phyloP scores from a whole-genome alignment of 2,797 vertebrate genomes.

The Etheostoma nigrum region DNA sequence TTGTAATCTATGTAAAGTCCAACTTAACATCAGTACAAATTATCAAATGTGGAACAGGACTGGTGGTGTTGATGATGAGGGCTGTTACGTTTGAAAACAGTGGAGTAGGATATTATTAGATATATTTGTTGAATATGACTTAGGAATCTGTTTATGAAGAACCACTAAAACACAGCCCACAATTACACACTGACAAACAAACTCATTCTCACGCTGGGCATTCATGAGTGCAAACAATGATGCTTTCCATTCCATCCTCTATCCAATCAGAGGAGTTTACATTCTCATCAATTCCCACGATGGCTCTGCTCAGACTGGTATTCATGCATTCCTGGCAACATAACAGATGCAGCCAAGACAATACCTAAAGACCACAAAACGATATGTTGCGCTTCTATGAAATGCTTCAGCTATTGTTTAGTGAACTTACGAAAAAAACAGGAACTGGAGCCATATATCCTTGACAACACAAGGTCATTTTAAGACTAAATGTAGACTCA shows the following conservation, averaged over 20 bases:
- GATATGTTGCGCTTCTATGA: conserved; percentile 48
- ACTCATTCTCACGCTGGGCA: background rate
- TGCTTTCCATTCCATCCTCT: conserved; percentile 46
- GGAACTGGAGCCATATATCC: conserved; percentile 57
- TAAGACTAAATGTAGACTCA: conserved; percentile 64
- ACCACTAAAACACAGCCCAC: conserved; percentile 44
- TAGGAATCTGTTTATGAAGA: conserved; percentile 45
- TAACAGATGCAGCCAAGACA: conserved; percentile 56
- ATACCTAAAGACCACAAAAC: conserved; percentile 62
- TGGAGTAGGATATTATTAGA: conserved; percentile 14
- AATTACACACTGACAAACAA: conserved; percentile 22
- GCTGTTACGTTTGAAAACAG: background rate
- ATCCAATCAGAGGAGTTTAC: conserved; percentile 53
- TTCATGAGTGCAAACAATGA: conserved; percentile 44
- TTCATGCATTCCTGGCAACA: conserved; percentile 66
- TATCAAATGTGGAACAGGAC: background rate
- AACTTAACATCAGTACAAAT: background rate
- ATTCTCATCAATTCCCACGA: conserved; percentile 62
- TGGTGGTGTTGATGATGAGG: conserved; percentile 4
- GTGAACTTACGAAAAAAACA: conserved; percentile 36
- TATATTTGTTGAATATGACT: conserved; percentile 40
- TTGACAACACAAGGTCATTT: conserved; percentile 71
- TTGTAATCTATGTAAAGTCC: background rate
- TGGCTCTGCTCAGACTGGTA: conserved; percentile 53
- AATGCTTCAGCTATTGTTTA: conserved; percentile 59